phyloP scores from a whole-genome alignment of 53 echinoderm and acorn worm species.

The Pentamera pediparva region DNA sequence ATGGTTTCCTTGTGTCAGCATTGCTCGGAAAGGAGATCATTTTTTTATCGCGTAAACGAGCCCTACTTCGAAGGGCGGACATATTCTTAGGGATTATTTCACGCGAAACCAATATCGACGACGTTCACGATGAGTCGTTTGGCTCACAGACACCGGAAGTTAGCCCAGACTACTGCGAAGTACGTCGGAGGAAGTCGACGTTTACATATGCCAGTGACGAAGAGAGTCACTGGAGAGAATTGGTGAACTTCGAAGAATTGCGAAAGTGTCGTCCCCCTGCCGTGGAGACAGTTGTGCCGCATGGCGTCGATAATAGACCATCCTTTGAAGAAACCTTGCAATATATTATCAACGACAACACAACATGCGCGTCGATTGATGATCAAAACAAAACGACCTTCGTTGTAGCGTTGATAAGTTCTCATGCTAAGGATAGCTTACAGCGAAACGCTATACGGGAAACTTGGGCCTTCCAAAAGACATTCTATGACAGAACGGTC shows the following conservation, averaged over 20 bases:
- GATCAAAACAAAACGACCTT: constrained; percentile 10
- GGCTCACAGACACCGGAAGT: too few relatives aligned
- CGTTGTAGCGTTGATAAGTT: constrained; percentile 48
- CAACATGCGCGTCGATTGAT: constrained; percentile 3
- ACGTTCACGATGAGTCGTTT: too few relatives aligned
- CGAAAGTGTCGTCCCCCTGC: constrained; percentile 30
- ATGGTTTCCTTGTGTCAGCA: too few relatives aligned
- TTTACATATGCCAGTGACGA: background rate
- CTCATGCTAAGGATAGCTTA: constrained; percentile 15
- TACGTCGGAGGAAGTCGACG: background rate
- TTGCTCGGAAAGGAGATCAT: too few relatives aligned
- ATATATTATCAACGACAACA: constrained; percentile 12
- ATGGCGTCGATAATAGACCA: constrained; percentile 11
- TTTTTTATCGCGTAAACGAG: too few relatives aligned
- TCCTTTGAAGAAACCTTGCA: constrained; percentile 24
- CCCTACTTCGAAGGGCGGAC: too few relatives aligned
- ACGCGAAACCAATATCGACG: too few relatives aligned
- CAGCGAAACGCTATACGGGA: constrained; percentile 50
- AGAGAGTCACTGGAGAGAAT: background rate
- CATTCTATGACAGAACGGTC: constrained; percentile 1
- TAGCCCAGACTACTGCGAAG: background rate
- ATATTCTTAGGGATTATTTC: too few relatives aligned
- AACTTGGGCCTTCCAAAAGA: constrained; percentile 32
- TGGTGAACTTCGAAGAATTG: background rate
- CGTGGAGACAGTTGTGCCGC: constrained; percentile 39